phyloP scores from a whole-genome alignment of 2,113 vertebrate genomes.

The Paramormyrops kingsleyae region DNA sequence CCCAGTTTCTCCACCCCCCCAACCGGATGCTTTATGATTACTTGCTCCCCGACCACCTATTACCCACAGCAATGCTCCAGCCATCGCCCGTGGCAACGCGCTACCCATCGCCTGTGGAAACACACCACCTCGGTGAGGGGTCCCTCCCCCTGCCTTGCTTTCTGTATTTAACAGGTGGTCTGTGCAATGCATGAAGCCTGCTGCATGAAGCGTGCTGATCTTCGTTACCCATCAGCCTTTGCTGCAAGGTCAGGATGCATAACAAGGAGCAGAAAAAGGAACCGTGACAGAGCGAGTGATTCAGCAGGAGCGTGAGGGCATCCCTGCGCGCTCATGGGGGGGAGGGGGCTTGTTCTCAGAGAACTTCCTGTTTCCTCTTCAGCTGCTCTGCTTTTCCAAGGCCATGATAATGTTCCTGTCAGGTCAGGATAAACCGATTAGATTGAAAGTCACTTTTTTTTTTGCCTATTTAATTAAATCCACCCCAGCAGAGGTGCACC shows the following conservation, averaged over 20 bases:
- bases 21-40: not conserved
- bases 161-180: not conserved
- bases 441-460: slow-evolving; percentile 8
- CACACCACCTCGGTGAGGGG: not conserved
- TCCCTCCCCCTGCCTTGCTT: not conserved
- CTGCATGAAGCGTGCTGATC: not conserved
- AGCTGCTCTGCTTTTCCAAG: not conserved
- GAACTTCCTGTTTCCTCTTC: not conserved
- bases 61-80: not conserved
- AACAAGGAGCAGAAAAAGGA: not conserved
- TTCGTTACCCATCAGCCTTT: not conserved
- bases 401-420: not conserved
- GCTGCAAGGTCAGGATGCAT: not conserved
- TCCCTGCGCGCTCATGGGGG: not conserved
- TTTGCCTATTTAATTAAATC: slow-evolving; percentile 15
- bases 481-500: not conserved
- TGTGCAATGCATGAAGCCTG: not conserved
- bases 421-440: slow-evolving; percentile 9
- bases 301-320: not conserved
- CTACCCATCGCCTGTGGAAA: not conserved
- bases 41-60: not conserved
- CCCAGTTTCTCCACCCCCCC: not conserved
- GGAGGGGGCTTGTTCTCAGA: not conserved
- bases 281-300: not conserved
- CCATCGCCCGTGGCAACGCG: not conserved